Evolutionary conservation across 92 coral and sea anemone species (phyloP), one percentile per base, ranked within the genome.

Genomic region (Palythoa heliodiscus): DNA sequence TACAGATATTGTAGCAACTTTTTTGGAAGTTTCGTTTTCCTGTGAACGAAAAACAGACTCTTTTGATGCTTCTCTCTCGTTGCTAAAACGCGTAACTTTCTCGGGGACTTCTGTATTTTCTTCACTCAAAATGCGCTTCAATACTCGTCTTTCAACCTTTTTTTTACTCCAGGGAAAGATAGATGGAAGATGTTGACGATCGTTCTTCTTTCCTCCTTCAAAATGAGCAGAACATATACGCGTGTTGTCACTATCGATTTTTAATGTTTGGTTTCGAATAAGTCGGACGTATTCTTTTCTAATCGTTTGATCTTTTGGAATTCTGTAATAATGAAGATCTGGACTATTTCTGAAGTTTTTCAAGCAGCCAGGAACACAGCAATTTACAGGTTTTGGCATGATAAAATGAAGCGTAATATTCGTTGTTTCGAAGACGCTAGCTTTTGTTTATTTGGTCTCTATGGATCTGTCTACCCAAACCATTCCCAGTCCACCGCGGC

Each of bases 201-300:
- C 64, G 64, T 58, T 58, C 64, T 58, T 58, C 64, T 58, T 58
- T 58, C 64, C 64, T 58, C 64, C 64, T 58, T 58, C 64, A 58
- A 58, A 58, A 16, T 58, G 64, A 58, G 64, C 64, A 58, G 64
- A 58, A 22, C 64, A 58, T 13, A 58, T 58, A 58, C 64, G 64
- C 16, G 64, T 58, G 64, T 58, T 58, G 16, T 58, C 64, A 58
- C 64, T 58, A 58, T 58, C 64, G 16, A 58, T 58, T 22, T 58
- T 58, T 7, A 43, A 8, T 43, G 50, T 43, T 43, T 43, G 7
- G 50, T 43, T 43, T 43, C 50, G 50, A 43, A 58, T 58, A 58
- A 58, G 64, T 58, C 64, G 64, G 64, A 58, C 22, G 64, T 58
- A 58, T 58, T 58, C 64, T 58, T 58, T 58, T 58, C 64, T 58